Base-by-base conservation (phyloP, 2,113 vertebrate genomes). In the Poecilia latipinna region DNA sequence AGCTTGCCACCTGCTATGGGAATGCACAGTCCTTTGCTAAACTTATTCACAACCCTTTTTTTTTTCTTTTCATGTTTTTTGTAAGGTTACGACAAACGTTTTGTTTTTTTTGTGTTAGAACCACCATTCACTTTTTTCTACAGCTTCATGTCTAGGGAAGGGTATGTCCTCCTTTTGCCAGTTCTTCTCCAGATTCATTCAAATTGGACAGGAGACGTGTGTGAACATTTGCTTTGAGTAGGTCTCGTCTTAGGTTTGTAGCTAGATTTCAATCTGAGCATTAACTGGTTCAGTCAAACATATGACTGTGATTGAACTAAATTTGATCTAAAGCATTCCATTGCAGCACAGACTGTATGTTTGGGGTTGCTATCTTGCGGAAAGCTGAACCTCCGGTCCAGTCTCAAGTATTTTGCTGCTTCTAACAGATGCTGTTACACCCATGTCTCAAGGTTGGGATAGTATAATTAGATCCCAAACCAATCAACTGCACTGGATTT, bases 1-100 rank as follows among this genome's bases (percentile, higher is more conserved):
- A 64, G 37, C 68, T 73, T 75, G 33, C 70, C 66, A 72, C 80
- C 65, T 72, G 79, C 44, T 57, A 60, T 57, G 8, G 44, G 57
- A 69, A 84, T 71, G 48, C 19, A 24, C 17, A 19, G 44, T 17
- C 12, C 15, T 17, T 48, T 19, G 13, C 17, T n/a, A n/a, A 57
- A 57, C 17, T 42, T 37, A 37, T 12, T 37, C 10, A 37, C 35
- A 37, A 37, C 35, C 35, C 10, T 2, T 42, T 42, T 4, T 42
- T 57, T 7, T 54, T 22, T 48, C 11, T 44, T 13, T 17, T 4
- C 42, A 17, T 13, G 15, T 15, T 44, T 28, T 28, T 44, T 44
- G 39, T 42, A 12, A 42, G 11, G 13, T 12, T 15, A 42, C 12
- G 2, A 13, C 39, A 12, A 42, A 42, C 11, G 3, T 42, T 42